A percentile compares a stretch with the other conserved stretches of the same genome.
Evolutionary conservation across 2,797 vertebrate species (phyloP).

Genomic region (Malurus leucopterus): DNA sequence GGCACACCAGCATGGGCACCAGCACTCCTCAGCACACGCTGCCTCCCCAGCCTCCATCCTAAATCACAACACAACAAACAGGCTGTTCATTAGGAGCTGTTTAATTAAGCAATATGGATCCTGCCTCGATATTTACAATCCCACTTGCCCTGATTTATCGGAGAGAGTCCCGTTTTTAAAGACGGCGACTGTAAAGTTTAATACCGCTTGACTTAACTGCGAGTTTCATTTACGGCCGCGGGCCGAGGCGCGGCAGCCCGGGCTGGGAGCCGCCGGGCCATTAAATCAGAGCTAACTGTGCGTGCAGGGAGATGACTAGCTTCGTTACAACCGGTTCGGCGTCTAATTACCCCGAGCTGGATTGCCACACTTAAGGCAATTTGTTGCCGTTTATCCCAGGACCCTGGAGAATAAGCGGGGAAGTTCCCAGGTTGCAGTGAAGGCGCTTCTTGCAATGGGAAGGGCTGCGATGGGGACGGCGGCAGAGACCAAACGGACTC

Average conservation of each 20-base stretch:
- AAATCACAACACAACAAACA: slow-evolving; percentile 63
- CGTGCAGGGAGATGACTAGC: slow-evolving; percentile 34
- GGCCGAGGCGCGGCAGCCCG: not conserved
- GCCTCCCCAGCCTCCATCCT: slow-evolving; percentile 5
- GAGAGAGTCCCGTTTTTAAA: slow-evolving; percentile 23
- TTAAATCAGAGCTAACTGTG: slow-evolving; percentile 62
- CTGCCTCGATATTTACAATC: slow-evolving; percentile 65
- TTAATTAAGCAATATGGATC: slow-evolving; percentile 71
- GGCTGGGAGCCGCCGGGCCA: slow-evolving; percentile 16
- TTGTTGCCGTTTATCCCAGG: not conserved
- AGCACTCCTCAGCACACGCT: accelerated
- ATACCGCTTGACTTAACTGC: slow-evolving; percentile 61
- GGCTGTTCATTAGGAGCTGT: slow-evolving; percentile 55
- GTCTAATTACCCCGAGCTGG: slow-evolving; percentile 36
- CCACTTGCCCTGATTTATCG: slow-evolving; percentile 57
- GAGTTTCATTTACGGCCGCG: slow-evolving; percentile 24
- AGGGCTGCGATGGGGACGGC: accelerated
- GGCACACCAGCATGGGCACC: not conserved
- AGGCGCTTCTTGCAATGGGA: not conserved
- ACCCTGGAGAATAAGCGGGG: not conserved
- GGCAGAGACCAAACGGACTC: accelerated
- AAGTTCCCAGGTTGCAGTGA: accelerated
- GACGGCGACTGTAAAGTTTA: slow-evolving; percentile 61
- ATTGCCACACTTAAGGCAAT: slow-evolving; percentile 10
- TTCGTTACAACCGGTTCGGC: slow-evolving; percentile 33